Evolutionary conservation across 2,797 vertebrate genomes (phyloP).

Genomic region (Anguilla marmorata): DNA sequence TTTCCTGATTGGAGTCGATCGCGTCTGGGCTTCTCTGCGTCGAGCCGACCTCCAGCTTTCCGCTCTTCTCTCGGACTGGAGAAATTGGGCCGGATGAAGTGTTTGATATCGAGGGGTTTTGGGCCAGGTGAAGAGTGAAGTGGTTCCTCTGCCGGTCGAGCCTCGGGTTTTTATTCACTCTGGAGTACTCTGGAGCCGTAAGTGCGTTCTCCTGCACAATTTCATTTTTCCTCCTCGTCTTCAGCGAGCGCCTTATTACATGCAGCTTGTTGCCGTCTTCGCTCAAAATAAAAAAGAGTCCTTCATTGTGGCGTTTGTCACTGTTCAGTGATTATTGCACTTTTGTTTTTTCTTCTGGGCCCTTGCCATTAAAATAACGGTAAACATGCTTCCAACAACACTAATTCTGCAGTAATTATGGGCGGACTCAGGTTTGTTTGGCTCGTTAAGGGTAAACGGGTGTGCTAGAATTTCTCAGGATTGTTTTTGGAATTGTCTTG

Average conservation of each 20-base stretch:
- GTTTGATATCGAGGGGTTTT: background rate
- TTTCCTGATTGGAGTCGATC: conserved; percentile 24
- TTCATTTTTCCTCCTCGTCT: background rate
- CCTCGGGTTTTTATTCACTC: background rate
- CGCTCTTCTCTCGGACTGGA: background rate
- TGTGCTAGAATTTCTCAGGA: background rate
- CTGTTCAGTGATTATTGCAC: background rate
- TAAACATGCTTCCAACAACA: background rate
- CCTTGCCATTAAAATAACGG: background rate
- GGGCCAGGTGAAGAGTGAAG: background rate
- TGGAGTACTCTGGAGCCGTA: too few species aligned
- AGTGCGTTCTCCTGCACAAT: background rate
- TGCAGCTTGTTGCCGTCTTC: background rate
- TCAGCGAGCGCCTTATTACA: background rate
- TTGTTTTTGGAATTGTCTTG: background rate
- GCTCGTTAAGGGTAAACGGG: background rate
- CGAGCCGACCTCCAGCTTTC: background rate
- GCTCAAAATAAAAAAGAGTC: background rate
- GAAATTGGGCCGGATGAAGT: background rate
- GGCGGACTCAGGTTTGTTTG: background rate
- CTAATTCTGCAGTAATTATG: background rate
- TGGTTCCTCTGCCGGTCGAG: background rate
- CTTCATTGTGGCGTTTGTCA: background rate
- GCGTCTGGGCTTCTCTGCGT: background rate
- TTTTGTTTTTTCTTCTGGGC: background rate